These are phyloP conservation scores for Coccyzus lansbergi DNA, from an alignment of 2,797 vertebrate genomes.

Conservation along the genomic window DNA sequence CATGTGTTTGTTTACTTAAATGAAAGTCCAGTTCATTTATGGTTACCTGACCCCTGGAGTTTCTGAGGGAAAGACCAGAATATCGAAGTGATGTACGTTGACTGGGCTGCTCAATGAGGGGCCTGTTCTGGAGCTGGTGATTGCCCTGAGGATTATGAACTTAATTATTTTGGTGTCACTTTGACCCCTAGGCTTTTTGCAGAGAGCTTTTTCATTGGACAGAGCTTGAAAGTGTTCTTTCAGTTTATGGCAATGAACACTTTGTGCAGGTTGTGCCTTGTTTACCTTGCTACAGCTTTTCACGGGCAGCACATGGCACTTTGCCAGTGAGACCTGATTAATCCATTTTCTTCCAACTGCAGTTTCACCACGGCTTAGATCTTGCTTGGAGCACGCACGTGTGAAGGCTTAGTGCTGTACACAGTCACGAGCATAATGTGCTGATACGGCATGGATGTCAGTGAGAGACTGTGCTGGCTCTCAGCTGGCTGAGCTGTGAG, in stretches of 20 bases:
- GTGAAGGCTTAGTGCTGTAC: background rate
- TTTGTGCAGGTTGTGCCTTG: background rate
- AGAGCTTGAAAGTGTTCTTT: background rate
- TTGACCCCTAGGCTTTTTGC: background rate
- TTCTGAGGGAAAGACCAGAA: background rate
- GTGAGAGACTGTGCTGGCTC: background rate
- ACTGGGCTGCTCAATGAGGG: background rate
- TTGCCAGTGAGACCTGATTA: background rate
- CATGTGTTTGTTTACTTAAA: constrained; percentile 1
- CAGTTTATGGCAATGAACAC: background rate
- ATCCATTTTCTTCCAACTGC: background rate
- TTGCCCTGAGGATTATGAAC: background rate
- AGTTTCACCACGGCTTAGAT: background rate
- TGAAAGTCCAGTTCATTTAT: background rate
- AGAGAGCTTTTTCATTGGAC: background rate
- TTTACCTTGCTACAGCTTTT: background rate
- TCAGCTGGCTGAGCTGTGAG: background rate
- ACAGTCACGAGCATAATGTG: background rate
- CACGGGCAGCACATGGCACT: background rate
- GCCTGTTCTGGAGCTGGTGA: background rate
- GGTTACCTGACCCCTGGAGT: constrained; percentile 15
- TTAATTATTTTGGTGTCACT: background rate
- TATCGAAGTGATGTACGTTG: background rate
- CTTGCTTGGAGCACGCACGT: accelerated
- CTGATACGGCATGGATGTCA: background rate